A percentile compares a stretch with the other conserved stretches of the same genome.
Evolutionary conservation across 1,140 invertebrate species (phyloP).

Genomic region (Octopus sinensis): DNA sequence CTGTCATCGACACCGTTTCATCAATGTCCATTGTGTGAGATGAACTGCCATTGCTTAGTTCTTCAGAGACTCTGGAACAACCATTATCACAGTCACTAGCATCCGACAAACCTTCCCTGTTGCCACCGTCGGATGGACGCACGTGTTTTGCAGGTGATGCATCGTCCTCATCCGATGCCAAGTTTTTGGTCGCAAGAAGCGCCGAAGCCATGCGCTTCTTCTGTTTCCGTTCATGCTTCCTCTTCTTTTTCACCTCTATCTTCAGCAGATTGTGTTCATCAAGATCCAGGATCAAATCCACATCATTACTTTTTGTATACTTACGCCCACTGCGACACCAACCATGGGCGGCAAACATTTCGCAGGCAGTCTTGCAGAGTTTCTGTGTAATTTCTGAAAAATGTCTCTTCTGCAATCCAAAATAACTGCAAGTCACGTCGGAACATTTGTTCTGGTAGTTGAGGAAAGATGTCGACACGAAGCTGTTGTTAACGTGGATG

Average conservation of each 20-base stretch:
- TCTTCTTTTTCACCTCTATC: conserved; percentile 25
- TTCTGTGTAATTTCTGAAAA: no score
- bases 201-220: neutral
- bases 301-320: conserved; percentile 55
- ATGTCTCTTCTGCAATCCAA: no score
- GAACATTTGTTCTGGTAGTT: no score
- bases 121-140: neutral
- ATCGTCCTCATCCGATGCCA: neutral
- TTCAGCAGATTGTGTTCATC: conserved; percentile 20
- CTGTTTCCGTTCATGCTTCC: conserved; percentile 15
- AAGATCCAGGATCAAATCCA: conserved; percentile 48
- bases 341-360: conserved; percentile 42
- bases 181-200: neutral
- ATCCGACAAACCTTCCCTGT: neutral
- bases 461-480: no score
- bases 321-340: conserved; percentile 47
- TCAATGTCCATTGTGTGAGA: conserved; percentile 29
- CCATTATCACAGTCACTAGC: neutral
- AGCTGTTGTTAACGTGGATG: no score
- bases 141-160: neutral
- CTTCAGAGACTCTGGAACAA: neutral
- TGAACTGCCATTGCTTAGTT: neutral
- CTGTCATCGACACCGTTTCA: conserved; percentile 22
- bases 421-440: no score
- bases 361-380: no score